Base-by-base conservation (phyloP, 2,888 invertebrate genomes). In the Leptarthrus brevirostris region DNA sequence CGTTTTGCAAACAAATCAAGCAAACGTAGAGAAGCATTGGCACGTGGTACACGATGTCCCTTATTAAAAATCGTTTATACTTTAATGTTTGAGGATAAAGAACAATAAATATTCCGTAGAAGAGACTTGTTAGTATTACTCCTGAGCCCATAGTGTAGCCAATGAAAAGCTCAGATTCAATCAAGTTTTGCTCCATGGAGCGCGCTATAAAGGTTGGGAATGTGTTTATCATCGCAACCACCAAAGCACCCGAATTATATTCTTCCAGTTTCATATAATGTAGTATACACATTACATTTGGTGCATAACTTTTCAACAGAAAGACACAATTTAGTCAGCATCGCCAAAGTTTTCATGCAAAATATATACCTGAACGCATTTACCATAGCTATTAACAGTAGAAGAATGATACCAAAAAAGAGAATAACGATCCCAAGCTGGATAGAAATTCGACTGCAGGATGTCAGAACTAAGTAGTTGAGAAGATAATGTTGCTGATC, bases 291-390 rank as follows among this genome's bases (percentile, higher is more conserved):
- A 56, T 56, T 8, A 56, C 26, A 8, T 56, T 56, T 16, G 30
- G 56, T 1, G 16, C 30, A 10, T 56, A 56, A 16, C 56, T 56
- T 26, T 18, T 18, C 3, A 18, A 1, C n/a, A 22, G 26, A n/a
- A 14, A 18, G 14, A 20, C 6, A 53, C 22, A n/a, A 1, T 5
- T n/a, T n/a, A 34, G 36, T 34, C 10, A 34, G 36, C 5, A 53
- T 22, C 53, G n/a, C n/a, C n/a, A n/a, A n/a, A n/a, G n/a, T n/a
- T n/a, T n/a, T n/a, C n/a, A n/a, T n/a, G n/a, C n/a, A n/a, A n/a
- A n/a, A n/a, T n/a, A n/a, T n/a, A 56, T 14, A 56, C 56, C 56
- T 56, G 2, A 5, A 10, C 10, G 56, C 56, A 30, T 56, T 56
- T 2, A 26, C 14, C 16, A 16, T 24, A 16, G 30, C 14, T 0